These are phyloP conservation scores for Junco hyemalis DNA, from an alignment of 2,113 vertebrate genomes.

Conservation along the genomic window DNA sequence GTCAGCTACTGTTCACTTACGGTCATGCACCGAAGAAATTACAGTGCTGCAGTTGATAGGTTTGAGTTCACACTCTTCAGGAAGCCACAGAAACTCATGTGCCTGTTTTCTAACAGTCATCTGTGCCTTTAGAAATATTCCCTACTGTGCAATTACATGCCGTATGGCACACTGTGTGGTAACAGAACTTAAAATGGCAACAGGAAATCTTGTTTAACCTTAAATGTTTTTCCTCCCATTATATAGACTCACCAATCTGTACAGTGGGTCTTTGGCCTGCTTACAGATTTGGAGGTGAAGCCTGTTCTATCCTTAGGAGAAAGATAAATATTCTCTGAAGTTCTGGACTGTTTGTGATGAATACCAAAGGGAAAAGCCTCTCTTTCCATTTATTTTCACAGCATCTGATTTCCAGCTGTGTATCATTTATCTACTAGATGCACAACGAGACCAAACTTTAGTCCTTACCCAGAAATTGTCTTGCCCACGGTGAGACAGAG, in stretches of 20 bases:
- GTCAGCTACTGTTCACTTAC: background rate
- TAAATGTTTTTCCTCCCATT: background rate
- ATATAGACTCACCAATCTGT: background rate
- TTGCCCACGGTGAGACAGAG: background rate
- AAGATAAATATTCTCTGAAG: background rate
- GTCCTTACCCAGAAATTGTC: background rate
- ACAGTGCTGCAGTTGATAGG: background rate
- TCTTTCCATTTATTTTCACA: background rate
- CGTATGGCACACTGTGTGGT: background rate
- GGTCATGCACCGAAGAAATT: background rate
- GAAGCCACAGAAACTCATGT: background rate
- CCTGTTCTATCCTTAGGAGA: background rate
- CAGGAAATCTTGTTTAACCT: background rate
- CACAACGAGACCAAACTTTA: background rate
- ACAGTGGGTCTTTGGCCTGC: background rate
- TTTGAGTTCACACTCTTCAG: background rate
- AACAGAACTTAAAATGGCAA: background rate
- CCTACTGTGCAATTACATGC: background rate
- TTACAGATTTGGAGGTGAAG: background rate
- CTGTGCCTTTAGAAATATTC: slow-evolving; percentile 14
- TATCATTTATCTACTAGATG: background rate
- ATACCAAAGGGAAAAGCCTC: background rate
- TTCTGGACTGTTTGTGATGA: background rate
- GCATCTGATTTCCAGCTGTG: background rate
- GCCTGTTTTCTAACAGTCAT: background rate